These are phyloP conservation scores for Zapornia atra DNA, from an alignment of 2,113 vertebrate genomes.

Conservation along the genomic window DNA sequence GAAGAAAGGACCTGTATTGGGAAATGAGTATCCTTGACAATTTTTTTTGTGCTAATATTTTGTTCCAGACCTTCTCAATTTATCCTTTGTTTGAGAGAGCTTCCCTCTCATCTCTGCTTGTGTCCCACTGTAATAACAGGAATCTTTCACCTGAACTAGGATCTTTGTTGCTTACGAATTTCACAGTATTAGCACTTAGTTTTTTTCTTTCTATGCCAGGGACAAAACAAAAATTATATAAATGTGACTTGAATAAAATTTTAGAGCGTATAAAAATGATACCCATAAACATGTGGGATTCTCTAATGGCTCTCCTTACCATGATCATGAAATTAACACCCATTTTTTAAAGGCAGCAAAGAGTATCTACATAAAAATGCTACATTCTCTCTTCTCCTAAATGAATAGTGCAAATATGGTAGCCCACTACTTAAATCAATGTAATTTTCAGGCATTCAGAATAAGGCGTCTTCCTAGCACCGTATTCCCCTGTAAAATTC, in stretches of 20 bases:
- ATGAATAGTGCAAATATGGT: slow-evolving; percentile 52
- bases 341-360: background rate
- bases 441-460: slow-evolving; percentile 70
- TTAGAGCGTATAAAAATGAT: background rate
- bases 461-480: slow-evolving; percentile 29
- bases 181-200: background rate
- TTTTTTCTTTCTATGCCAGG: background rate
- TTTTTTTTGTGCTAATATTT: background rate
- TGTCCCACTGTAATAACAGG: background rate
- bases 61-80: background rate
- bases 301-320: background rate
- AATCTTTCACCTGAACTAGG: background rate
- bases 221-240: background rate
- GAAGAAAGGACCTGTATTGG: background rate
- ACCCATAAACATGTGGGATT: background rate
- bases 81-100: background rate
- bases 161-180: background rate
- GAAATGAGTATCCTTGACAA: background rate
- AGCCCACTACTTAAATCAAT: slow-evolving; percentile 54
- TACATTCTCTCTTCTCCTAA: background rate
- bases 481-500: slow-evolving; percentile 35
- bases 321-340: background rate
- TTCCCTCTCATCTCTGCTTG: background rate
- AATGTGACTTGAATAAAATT: background rate
- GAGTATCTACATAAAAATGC: slow-evolving; percentile 19